Percentiles rank a stretch among this genome's conserved stretches.
Conservation (phyloP, 2,113 vertebrate genomes). For the Rattus rattus region DNA sequence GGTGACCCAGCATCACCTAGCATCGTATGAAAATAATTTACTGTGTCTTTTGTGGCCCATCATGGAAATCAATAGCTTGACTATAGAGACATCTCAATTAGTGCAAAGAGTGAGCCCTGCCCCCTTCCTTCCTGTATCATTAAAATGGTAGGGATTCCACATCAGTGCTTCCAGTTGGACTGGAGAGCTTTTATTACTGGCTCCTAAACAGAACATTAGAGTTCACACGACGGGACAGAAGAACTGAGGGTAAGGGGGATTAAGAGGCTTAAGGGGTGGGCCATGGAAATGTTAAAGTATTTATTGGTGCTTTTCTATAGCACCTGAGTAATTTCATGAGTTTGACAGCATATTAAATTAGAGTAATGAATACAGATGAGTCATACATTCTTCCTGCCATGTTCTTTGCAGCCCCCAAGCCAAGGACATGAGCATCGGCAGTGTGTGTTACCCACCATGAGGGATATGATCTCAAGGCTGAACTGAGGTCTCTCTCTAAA, state of each 20-base stretch:
- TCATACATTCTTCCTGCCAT: background rate
- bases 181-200: background rate
- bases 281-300: conserved; percentile 1
- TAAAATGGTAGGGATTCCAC: conserved; percentile 37
- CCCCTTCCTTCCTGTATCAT: background rate
- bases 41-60: background rate
- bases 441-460: background rate
- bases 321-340: conserved; percentile 10
- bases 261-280: background rate
- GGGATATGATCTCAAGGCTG: background rate
- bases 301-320: conserved; percentile 9
- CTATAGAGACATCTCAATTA: conserved; percentile 59
- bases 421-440: background rate
- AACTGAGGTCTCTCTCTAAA: background rate
- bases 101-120: conserved; percentile 12
- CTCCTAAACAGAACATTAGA: conserved; percentile 1
- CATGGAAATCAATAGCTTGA: conserved; percentile 51
- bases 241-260: background rate
- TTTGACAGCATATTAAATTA: conserved; percentile 1
- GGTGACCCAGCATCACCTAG: conserved; percentile 29
- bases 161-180: background rate
- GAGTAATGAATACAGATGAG: background rate
- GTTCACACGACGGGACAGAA: conserved; percentile 12
- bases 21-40: conserved; percentile 69
- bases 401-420: background rate